phyloP scores from a whole-genome alignment of 1,140 invertebrate genomes.

The Ganaspis sp. region DNA sequence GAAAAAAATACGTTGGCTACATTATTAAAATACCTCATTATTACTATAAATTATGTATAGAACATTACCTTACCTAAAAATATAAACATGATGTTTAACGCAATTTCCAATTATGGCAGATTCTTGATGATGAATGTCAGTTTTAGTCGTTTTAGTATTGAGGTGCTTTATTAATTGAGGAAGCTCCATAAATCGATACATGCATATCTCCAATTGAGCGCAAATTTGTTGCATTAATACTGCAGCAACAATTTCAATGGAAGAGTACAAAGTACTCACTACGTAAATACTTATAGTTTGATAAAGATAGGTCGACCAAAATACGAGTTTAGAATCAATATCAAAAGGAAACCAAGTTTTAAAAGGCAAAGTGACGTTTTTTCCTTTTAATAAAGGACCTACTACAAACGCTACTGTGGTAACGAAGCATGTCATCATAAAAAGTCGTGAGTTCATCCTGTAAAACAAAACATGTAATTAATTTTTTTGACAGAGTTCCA shows the following conservation, averaged over 20 bases:
- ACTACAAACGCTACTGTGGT: background rate
- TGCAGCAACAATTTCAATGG: background rate
- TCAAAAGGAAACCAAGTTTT: constrained; percentile 1
- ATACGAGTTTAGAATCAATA: background rate
- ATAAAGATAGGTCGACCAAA: background rate
- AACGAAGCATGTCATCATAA: background rate
- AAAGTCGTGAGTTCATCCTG: background rate
- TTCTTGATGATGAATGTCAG: background rate
- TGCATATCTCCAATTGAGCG: background rate
- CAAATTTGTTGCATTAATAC: constrained; percentile 16
- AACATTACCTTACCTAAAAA: background rate
- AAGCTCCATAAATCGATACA: background rate
- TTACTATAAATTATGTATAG: background rate
- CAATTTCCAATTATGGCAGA: background rate
- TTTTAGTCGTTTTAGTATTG: background rate
- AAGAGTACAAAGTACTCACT: background rate
- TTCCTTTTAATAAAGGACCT: background rate
- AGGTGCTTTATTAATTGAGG: background rate
- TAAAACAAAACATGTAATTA: background rate
- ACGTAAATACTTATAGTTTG: background rate
- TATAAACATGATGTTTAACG: background rate
- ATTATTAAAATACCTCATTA: background rate
- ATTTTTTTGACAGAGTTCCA: too few species aligned
- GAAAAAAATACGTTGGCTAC: background rate
- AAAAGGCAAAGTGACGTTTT: background rate